Evolutionary conservation across 2,888 invertebrate species (phyloP), one percentile per base, ranked within the genome.

Genomic region (Cataglyphis cursor): DNA sequence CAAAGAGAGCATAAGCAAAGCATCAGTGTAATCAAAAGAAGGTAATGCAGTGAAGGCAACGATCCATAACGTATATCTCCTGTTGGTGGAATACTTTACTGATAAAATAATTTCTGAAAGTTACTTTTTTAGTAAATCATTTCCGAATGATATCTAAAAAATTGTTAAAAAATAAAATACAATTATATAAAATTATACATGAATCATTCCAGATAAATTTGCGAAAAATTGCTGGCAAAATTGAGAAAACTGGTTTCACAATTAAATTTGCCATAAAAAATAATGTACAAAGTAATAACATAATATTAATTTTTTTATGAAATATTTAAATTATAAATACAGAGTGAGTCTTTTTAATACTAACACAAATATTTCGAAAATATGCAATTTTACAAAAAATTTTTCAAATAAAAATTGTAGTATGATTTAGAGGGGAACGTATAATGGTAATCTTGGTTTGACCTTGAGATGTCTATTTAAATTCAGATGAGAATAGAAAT

Each of bases 21-120:
- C 15, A 59, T 12, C 18, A 57, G 12, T 72, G 18, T 73, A 59
- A 73, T 41, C 73, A 28, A 12, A 59, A 61, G 41, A 61, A 59
- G 51, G n/a, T 73, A 73, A 1, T n/a, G 0, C 61, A 74, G n/a
- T 44, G 1, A 31, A 31, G n/a, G 8, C 9, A 28, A 59, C 8
- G 15, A 21, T 41, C 10, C 4, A 21, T 31, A 6, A 68, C 9
- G 2, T 28, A 31, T 51, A 73, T 28, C 38, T 61, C 9, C 41
- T n/a, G 18, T 41, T 41, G 61, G 44, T 74, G 18, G 38, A 72
- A 31, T 59, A 38, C 12, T 61, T 18, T 73, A 59, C 12, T 0
- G 10, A 24, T 51, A 51, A 61, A 31, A 61, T 61, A 15, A 15
- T 54, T 70, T 70, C 21, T 31, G 3, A 28, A 51, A n/a, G 9